Evolutionary conservation across 1,140 invertebrate genomes (phyloP).

Genomic region (Acromyrmex echinatior): DNA sequence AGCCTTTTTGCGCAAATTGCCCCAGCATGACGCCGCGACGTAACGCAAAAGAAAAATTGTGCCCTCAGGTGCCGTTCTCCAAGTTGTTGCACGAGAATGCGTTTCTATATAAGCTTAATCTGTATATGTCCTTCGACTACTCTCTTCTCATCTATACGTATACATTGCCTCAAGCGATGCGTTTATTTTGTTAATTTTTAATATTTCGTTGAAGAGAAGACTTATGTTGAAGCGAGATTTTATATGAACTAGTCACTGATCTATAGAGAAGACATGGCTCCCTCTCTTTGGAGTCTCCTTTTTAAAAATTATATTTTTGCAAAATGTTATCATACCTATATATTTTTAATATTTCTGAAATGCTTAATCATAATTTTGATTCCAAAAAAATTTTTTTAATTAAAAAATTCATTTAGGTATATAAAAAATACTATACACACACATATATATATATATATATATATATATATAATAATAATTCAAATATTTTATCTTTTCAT

Average conservation of each 20-base stretch:
- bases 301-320: too few species aligned
- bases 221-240: not conserved
- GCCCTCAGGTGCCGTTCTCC: conserved; percentile 77
- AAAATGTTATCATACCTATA: too few species aligned
- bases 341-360: too few species aligned
- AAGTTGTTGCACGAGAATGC: conserved; percentile 68
- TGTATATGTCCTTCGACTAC: not conserved
- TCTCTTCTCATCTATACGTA: not conserved
- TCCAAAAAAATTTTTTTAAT: too few species aligned
- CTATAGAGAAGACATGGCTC: too few species aligned
- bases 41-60: conserved; percentile 76
- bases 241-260: not conserved
- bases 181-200: conserved; percentile 30
- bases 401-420: too few species aligned
- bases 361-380: too few species aligned
- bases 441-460: too few species aligned
- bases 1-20: conserved; percentile 61
- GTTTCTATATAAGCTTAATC: conserved; percentile 65
- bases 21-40: conserved; percentile 24
- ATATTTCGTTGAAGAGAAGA: conserved; percentile 1
- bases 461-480: too few species aligned
- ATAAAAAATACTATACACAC: too few species aligned
- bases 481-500: too few species aligned
- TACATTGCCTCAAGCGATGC: not conserved
- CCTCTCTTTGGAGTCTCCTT: too few species aligned